Percentiles rank a stretch among this genome's conserved stretches.
Conservation (phyloP, 2,888 invertebrate genomes). For the Athalia circularis region DNA sequence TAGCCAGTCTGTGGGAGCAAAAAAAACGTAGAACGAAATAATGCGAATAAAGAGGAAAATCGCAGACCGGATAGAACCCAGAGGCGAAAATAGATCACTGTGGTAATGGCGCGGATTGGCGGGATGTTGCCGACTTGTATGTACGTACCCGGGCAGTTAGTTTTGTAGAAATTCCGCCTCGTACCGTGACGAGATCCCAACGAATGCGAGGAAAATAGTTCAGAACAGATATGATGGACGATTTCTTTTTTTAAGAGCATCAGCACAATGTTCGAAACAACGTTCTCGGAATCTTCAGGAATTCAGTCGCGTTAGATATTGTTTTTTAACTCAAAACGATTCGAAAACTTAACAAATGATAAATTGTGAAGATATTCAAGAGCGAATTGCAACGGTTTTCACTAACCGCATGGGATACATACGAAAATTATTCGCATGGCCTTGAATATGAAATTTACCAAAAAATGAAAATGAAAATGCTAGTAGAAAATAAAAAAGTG, state of each 20-base stretch:
- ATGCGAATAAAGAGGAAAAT: constrained; percentile 30
- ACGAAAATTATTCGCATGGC: too few relatives aligned
- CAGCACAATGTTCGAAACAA: neutral
- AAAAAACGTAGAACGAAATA: constrained; percentile 31
- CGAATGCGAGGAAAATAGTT: neutral
- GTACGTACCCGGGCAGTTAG: constrained; percentile 27
- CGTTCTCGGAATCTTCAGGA: constrained; percentile 10
- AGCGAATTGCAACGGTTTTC: too few relatives aligned
- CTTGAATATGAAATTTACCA: too few relatives aligned
- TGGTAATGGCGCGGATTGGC: constrained; percentile 37
- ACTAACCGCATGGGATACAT: too few relatives aligned
- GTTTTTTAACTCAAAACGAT: constrained; percentile 16
- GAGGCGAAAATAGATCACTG: constrained; percentile 41
- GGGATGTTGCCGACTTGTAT: constrained; percentile 3
- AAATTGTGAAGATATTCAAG: too few relatives aligned
- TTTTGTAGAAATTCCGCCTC: constrained; percentile 8
- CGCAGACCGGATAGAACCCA: constrained; percentile 10
- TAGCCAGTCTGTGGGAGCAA: neutral
- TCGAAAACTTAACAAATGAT: neutral
- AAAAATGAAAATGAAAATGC: too few relatives aligned
- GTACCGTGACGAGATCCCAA: constrained; percentile 17
- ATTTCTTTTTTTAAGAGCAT: neutral
- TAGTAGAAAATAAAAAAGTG: too few relatives aligned
- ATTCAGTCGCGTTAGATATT: constrained; percentile 6
- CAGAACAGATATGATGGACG: neutral